Evolutionary conservation across 2,113 vertebrate genomes (phyloP).

Genomic region (Tonatia bakeri): DNA sequence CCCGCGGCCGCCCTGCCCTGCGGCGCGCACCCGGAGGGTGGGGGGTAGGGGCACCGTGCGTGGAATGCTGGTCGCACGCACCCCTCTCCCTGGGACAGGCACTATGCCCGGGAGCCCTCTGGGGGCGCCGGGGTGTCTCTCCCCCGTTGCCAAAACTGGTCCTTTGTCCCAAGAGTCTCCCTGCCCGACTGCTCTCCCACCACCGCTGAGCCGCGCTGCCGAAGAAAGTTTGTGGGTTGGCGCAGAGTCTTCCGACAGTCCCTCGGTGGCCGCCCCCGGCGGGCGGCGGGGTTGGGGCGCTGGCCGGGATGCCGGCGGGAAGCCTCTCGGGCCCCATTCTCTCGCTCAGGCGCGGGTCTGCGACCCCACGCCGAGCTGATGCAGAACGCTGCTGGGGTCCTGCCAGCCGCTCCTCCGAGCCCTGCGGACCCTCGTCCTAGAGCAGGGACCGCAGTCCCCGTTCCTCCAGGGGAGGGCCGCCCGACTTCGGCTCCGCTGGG

Average conservation of each 20-base stretch:
- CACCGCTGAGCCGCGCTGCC: not conserved
- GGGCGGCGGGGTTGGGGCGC: not conserved
- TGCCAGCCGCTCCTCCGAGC: not conserved
- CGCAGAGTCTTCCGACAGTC: not conserved
- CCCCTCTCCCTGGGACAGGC: too few relatives aligned
- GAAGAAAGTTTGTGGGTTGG: not conserved
- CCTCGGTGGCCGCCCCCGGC: not conserved
- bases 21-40: not conserved
- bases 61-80: not conserved
- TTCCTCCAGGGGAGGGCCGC: too few relatives aligned
- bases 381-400: not conserved
- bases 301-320: not conserved
- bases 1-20: not conserved
- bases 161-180: not conserved
- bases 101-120: not conserved
- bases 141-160: not conserved
- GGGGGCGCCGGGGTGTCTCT: not conserved
- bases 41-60: not conserved
- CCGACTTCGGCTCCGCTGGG: not conserved
- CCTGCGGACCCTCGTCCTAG: rapidly evolving
- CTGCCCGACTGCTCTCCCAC: not conserved
- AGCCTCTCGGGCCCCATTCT: not conserved
- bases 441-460: not conserved
- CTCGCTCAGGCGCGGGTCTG: too few relatives aligned
- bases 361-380: not conserved